Conservation (phyloP, 2,888 invertebrate genomes). For the Folsomia candida region DNA sequence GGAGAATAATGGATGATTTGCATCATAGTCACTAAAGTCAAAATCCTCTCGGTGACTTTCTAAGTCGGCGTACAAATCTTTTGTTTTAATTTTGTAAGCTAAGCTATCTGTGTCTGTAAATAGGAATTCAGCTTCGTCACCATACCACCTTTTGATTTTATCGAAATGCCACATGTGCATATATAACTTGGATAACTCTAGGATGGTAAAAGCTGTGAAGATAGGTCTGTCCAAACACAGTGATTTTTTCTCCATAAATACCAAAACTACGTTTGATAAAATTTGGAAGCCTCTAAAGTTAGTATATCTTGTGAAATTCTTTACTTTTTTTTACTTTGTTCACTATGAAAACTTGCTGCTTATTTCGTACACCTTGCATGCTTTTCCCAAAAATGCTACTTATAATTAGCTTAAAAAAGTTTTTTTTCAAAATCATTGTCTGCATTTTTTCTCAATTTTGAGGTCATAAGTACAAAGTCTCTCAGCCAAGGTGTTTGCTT, state of each 20-base stretch:
- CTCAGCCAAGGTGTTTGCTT: slow-evolving; percentile 17
- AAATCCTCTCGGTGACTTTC: slow-evolving; percentile 11
- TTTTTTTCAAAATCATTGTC: slow-evolving; percentile 20
- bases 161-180: slow-evolving; percentile 28
- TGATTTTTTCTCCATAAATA: slow-evolving; percentile 8
- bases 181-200: slow-evolving; percentile 24
- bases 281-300: slow-evolving; percentile 21
- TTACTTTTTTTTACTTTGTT: neutral
- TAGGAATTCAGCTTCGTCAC: slow-evolving; percentile 15
- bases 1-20: slow-evolving; percentile 16
- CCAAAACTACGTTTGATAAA: slow-evolving; percentile 6
- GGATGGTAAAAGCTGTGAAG: slow-evolving; percentile 25
- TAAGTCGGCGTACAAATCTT: slow-evolving; percentile 28
- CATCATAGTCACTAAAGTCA: slow-evolving; percentile 34
- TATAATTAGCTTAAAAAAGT: slow-evolving; percentile 27
- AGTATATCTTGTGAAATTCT: neutral
- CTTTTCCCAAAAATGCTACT: slow-evolving; percentile 30
- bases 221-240: slow-evolving; percentile 24
- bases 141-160: slow-evolving; percentile 24
- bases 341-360: neutral
- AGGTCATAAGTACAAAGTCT: slow-evolving; percentile 5
- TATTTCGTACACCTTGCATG: slow-evolving; percentile 16
- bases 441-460: slow-evolving; percentile 19
- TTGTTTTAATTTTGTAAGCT: slow-evolving; percentile 30
- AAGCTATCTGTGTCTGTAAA: slow-evolving; percentile 37